Evolutionary conservation across 2,797 vertebrate genomes (phyloP).

Genomic region (Tenualosa thibaudeaui): DNA sequence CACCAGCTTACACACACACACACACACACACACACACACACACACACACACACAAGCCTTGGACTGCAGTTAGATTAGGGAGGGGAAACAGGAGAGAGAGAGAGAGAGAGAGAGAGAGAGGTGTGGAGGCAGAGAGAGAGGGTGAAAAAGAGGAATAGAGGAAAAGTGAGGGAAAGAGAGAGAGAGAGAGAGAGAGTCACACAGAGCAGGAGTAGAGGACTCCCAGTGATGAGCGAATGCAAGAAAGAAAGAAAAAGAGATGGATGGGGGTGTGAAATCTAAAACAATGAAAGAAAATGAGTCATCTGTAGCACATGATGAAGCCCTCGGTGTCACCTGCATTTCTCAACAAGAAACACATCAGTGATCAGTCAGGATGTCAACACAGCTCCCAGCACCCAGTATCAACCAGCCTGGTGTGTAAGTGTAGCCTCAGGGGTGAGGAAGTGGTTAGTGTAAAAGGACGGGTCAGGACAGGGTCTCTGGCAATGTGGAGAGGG

Average conservation of each 20-base stretch:
- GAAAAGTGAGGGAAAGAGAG: neutral
- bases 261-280: constrained; percentile 1
- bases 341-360: no score
- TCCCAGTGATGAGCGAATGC: neutral
- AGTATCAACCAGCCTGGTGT: no score
- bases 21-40: constrained; percentile 35
- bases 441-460: no score
- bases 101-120: neutral
- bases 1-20: constrained; percentile 64
- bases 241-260: neutral
- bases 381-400: no score
- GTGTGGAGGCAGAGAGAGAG: neutral
- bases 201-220: neutral
- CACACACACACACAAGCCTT: constrained; percentile 29
- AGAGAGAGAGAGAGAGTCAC: neutral
- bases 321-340: no score
- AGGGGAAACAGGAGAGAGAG: neutral
- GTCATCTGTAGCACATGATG: no score
- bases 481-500: no score
- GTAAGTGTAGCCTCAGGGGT: no score
- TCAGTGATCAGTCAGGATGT: no score
- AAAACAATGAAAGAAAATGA: neutral
- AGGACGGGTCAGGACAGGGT: no score
- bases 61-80: neutral
- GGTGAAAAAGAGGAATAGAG: neutral